phyloP scores from a whole-genome alignment of 1,140 invertebrate genomes.

The Ephestia elutella region DNA sequence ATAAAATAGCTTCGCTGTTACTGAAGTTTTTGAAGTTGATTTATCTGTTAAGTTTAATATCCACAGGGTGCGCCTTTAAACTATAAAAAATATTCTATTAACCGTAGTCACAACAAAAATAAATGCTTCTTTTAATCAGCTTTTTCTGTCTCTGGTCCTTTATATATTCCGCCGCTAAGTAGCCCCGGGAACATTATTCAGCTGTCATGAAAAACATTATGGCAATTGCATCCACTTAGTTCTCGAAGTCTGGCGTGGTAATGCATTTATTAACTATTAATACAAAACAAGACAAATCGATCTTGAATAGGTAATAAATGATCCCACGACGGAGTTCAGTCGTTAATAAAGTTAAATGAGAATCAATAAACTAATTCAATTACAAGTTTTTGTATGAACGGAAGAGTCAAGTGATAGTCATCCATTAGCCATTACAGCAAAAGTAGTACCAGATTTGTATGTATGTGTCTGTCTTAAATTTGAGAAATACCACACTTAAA shows the following conservation, averaged over 20 bases:
- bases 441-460: no score
- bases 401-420: no score
- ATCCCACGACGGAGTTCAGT: background rate
- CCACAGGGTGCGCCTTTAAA: no score
- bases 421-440: no score
- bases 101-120: no score
- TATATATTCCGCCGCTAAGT: background rate
- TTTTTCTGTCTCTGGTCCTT: background rate
- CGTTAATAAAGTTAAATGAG: background rate
- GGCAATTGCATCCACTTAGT: background rate
- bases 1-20: background rate
- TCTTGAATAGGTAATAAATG: background rate
- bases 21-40: no score
- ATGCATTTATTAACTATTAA: constrained; percentile 5
- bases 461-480: no score
- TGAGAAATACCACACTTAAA: no score
- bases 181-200: background rate
- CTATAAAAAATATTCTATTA: no score
- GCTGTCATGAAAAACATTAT: background rate
- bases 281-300: constrained; percentile 5
- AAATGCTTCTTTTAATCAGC: background rate
- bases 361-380: background rate
- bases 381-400: background rate
- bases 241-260: background rate
- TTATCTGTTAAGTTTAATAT: no score